Evolutionary conservation across 1,140 invertebrate genomes (phyloP).

Genomic region (Penaeus chinensis): DNA sequence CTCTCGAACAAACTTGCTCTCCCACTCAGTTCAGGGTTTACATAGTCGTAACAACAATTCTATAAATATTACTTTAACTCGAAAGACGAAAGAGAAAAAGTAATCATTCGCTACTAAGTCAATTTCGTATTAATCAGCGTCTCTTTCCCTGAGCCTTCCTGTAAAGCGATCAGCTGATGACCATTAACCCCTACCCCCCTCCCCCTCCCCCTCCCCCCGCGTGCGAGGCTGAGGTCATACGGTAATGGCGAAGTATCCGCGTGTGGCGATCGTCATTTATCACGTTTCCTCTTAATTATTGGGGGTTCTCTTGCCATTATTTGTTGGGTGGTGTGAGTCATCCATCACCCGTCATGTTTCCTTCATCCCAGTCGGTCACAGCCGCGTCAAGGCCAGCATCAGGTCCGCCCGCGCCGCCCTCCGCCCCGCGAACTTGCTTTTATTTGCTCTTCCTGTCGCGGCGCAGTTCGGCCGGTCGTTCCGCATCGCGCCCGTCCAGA

Average conservation of each 20-base stretch:
- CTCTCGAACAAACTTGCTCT: no score
- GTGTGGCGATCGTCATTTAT: slow-evolving; percentile 31
- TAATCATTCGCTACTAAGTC: no score
- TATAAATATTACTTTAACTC: no score
- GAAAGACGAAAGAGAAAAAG: no score
- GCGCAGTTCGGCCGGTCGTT: no score
- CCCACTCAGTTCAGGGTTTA: no score
- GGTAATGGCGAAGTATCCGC: slow-evolving; percentile 43
- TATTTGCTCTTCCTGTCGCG: no score
- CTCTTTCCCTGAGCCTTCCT: no score
- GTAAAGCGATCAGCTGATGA: slow-evolving; percentile 18
- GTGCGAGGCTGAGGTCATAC: background rate
- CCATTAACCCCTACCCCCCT: slow-evolving; percentile 8
- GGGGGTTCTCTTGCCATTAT: slow-evolving; percentile 38
- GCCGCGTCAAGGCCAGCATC: background rate
- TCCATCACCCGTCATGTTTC: slow-evolving; percentile 43
- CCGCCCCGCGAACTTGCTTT: background rate
- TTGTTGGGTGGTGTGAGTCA: slow-evolving; percentile 42
- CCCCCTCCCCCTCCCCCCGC: background rate
- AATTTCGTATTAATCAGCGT: no score
- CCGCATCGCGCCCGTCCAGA: no score
- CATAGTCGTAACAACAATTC: no score
- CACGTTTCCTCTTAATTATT: slow-evolving; percentile 40
- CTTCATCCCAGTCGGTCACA: slow-evolving; percentile 11
- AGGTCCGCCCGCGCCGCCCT: background rate